phyloP scores from a whole-genome alignment of 2,797 vertebrate species.

The Cyclura pinguis region DNA sequence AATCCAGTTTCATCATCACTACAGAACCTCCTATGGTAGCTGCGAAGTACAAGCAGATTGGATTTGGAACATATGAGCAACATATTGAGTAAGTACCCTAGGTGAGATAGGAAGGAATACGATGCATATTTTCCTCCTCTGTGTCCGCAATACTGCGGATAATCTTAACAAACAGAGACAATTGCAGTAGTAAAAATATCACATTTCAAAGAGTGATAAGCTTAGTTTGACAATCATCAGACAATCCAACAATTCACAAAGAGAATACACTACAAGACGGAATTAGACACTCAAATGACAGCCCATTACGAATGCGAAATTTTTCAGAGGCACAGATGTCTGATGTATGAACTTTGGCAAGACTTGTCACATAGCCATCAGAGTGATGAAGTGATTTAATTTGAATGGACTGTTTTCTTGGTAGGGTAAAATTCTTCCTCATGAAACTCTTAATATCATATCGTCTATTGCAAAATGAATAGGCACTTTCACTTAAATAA shows the following conservation, averaged over 20 bases:
- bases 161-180: slow-evolving; percentile 17
- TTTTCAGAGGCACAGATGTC: slow-evolving; percentile 27
- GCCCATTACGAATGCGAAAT: slow-evolving; percentile 48
- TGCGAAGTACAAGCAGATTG: not conserved
- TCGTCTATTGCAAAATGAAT: slow-evolving; percentile 39
- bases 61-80: not conserved
- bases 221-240: not conserved
- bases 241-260: slow-evolving; percentile 38
- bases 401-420: slow-evolving; percentile 39
- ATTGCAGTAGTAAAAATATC: slow-evolving; percentile 14
- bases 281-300: slow-evolving; percentile 50
- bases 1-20: not conserved
- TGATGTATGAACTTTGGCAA: slow-evolving; percentile 46
- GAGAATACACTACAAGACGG: slow-evolving; percentile 34
- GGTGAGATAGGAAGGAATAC: not conserved
- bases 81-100: not conserved
- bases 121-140: not conserved
- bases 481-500: slow-evolving; percentile 35
- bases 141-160: slow-evolving; percentile 9
- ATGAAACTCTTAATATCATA: slow-evolving; percentile 52
- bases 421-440: slow-evolving; percentile 53
- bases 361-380: slow-evolving; percentile 34
- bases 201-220: slow-evolving; percentile 20
- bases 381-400: slow-evolving; percentile 35
- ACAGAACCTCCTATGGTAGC: not conserved